These are phyloP conservation scores for Cerceris rybyensis DNA, from an alignment of 2,888 invertebrate species.

Conservation along the genomic window DNA sequence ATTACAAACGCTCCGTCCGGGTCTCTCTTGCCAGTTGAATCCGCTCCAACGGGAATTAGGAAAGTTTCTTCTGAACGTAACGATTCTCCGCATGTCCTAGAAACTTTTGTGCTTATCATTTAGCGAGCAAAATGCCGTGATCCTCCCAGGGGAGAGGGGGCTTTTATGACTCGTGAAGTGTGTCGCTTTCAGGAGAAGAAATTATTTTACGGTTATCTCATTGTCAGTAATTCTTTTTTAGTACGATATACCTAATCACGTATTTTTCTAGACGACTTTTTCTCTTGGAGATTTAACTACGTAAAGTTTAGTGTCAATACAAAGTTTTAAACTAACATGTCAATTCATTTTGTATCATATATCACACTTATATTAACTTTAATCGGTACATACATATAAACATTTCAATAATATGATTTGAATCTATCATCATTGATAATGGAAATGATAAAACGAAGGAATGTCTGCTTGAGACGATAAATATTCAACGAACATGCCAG, in stretches of 20 bases:
- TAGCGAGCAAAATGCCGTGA: conserved; percentile 1
- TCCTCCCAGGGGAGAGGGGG: not conserved
- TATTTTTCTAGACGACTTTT: too few species aligned
- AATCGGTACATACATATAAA: too few species aligned
- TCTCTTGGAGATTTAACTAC: too few species aligned
- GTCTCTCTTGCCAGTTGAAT: conserved; percentile 13
- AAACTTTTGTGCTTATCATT: conserved; percentile 31
- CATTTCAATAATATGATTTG: too few species aligned
- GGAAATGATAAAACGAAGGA: not conserved
- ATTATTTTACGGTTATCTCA: not conserved
- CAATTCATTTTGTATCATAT: too few species aligned
- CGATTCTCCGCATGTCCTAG: conserved; percentile 8
- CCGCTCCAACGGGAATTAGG: conserved; percentile 24
- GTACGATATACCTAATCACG: not conserved
- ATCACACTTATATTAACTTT: too few species aligned
- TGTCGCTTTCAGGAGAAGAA: not conserved
- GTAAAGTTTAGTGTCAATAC: too few species aligned
- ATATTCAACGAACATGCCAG: not conserved
- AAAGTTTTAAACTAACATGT: too few species aligned
- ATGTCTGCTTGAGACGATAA: not conserved
- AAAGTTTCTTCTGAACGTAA: conserved; percentile 27
- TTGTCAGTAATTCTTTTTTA: conserved; percentile 7
- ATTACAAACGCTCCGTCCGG: conserved; percentile 35
- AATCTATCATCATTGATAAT: too few species aligned
- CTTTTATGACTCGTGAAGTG: not conserved